These are phyloP conservation scores for Eretmocerus hayati DNA, from an alignment of 2,888 invertebrate genomes.

Conservation along the genomic window DNA sequence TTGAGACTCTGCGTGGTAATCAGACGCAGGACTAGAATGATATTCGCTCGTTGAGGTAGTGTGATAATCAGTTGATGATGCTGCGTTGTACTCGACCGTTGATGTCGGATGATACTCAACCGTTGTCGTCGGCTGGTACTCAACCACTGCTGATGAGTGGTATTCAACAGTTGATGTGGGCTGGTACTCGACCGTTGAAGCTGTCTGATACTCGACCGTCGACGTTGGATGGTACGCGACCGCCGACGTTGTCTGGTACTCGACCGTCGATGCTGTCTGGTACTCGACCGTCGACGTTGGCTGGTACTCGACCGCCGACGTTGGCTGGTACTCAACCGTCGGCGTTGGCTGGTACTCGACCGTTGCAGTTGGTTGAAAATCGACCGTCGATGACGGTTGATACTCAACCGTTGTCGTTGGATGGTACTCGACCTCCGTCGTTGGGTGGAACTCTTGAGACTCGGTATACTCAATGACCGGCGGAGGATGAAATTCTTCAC, in stretches of 20 bases:
- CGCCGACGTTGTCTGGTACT: not conserved
- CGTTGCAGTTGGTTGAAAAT: too few species aligned
- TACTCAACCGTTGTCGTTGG: not conserved
- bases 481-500: slow-evolving; percentile 39
- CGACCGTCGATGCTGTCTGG: not conserved
- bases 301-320: not conserved
- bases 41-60: too few species aligned
- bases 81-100: not conserved
- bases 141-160: too few species aligned
- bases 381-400: not conserved
- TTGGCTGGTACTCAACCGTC: not conserved
- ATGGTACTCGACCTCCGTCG: not conserved
- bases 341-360: not conserved
- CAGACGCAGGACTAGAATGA: too few species aligned
- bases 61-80: too few species aligned
- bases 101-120: not conserved
- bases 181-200: too few species aligned
- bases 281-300: not conserved
- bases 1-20: too few species aligned
- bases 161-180: too few species aligned
- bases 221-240: too few species aligned
- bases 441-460: not conserved
- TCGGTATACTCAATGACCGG: not conserved
- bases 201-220: too few species aligned
- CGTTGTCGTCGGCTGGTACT: too few species aligned